Evolutionary conservation across 2,888 invertebrate species (phyloP), one percentile per base, ranked within the genome.

Genomic region (Anorthoa munda): DNA sequence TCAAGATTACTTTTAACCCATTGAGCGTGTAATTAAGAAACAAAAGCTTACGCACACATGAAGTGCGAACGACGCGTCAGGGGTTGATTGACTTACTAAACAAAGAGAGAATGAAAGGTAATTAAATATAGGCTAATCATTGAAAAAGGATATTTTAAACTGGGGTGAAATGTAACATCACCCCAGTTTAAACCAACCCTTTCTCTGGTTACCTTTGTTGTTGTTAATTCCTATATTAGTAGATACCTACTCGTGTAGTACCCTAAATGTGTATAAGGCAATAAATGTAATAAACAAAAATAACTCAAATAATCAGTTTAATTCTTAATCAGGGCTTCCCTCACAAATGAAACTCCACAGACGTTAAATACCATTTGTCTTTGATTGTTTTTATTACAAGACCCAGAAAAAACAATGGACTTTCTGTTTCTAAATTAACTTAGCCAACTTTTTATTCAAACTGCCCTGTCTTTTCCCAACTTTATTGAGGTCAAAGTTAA

Each of bases 241-340:
- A 7, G 1, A 7, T 7, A 31, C 31, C 31, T 31, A 31, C 7
- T 5, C 31, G 31, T 31, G 31, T 31, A 31, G 7, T 31, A 31
- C 31, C 31, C 31, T 31, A 31, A 7, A 7, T 31, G 31, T 31
- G 7, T 4, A 31, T n/a, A 31, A 3, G 15, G 1, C 12, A 53
- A 5, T 17, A 13, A 18, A 39, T 15, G 31, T 17, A 50, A 73
- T 73, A 73, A 21, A 31, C 17, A 72, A 72, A 21, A n/a, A 17
- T 5, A 46, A 23, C 23, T 9, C 60, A 66, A 76, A 75, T 74
- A 73, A 83, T 39, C 4, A 31, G 26, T 26, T 69, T 61, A 56
- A 80, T 72, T n/a, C n/a, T n/a, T 72, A 64, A 70, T 72, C 18
- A 45, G 4, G 12, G 4, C 4, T 21, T 53, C 53, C 21, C 39